phyloP scores from a whole-genome alignment of 2,113 vertebrate species.

The Pluvialis apricaria region DNA sequence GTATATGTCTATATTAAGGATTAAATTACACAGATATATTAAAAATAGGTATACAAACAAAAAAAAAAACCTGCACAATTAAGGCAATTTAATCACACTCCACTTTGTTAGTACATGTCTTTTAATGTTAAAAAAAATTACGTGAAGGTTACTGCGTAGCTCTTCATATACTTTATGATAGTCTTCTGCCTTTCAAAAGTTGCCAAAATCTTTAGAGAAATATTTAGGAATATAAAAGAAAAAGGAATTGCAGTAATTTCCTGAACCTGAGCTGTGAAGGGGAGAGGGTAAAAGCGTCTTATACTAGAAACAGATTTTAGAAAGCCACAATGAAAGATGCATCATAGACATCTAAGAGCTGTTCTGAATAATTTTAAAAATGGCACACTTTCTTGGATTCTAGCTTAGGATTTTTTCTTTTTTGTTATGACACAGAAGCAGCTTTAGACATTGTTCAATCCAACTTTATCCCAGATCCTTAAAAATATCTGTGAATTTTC shows the following conservation, averaged over 20 bases:
- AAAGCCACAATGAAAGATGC: not conserved
- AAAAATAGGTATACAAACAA: not conserved
- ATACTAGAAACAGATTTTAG: not conserved
- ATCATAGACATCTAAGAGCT: not conserved
- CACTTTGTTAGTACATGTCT: not conserved
- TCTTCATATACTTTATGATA: not conserved
- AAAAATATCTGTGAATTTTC: not conserved
- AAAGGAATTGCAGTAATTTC: not conserved
- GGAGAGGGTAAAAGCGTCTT: not conserved
- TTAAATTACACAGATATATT: not conserved
- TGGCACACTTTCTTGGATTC: not conserved
- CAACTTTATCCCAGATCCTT: not conserved
- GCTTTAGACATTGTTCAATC: not conserved
- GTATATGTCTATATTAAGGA: not conserved
- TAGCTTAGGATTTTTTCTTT: not conserved
- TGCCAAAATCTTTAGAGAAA: not conserved
- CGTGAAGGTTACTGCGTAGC: not conserved
- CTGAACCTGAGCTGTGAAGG: not conserved
- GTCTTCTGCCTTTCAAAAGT: not conserved
- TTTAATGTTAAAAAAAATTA: not conserved
- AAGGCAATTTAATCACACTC: not conserved
- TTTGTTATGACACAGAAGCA: not conserved
- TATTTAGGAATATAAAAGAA: not conserved
- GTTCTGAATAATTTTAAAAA: not conserved
- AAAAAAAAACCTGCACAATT: not conserved